Evolutionary conservation across 1,140 invertebrate species (phyloP), one percentile per base, ranked within the genome.

Genomic region (Drosophila neocordata): DNA sequence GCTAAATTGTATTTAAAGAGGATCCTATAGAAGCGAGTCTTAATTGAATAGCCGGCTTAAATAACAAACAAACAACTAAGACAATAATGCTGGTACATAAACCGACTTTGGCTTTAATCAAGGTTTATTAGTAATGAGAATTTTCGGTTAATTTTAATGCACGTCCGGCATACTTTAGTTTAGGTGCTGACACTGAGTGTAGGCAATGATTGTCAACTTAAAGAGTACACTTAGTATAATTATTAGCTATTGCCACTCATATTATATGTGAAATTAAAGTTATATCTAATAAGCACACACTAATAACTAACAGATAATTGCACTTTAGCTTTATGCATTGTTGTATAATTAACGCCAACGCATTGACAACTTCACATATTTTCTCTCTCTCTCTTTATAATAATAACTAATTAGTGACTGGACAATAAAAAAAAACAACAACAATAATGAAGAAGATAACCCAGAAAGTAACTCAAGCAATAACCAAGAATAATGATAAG

Each of bases 381-480:
- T 13, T 63, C 38, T n/a, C 38, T 41, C 13, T 63, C 38, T n/a
- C 38, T 41, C 13, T 41, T 20, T 20, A 48, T 72, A 85, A 81
- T 85, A 87, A 70, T 64, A 71, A 65, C 27, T 87, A 87, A 81
- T 84, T 85, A 71, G 78, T 81, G 73, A 87, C 73, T 59, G 71
- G 60, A 73, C 78, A 63, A 81, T 69, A 72, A 71, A 74, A 68
- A 77, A 73, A 7, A 31, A 13, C 27, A 34, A 55, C 11, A 55
- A 34, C 9, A 18, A 22, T 5, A 56, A 7, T 15, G 27, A 53
- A 24, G 38, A 64, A 60, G 57, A 35, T 65, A 65, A 65, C 65
- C 70, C 70, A 60, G 64, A 77, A 77, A 69, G 41, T 41, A 73
- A 69, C 51, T 60, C 73, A 69, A 61, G 70, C 70, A 68, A 37